phyloP scores from a whole-genome alignment of 2,113 vertebrate genomes.

The Eonycteris spelaea region DNA sequence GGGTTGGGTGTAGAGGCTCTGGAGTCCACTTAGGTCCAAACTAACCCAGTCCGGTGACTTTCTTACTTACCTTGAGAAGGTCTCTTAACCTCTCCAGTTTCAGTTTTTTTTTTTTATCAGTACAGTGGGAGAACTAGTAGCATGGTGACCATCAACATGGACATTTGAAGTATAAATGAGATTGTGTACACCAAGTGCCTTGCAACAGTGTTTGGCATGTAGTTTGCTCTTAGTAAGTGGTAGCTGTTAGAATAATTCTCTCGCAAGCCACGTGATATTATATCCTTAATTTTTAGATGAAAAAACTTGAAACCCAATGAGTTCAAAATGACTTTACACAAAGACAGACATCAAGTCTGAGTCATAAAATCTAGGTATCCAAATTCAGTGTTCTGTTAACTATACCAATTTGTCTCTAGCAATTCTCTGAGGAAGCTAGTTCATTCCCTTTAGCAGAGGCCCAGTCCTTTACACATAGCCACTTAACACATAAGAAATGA shows the following conservation, averaged over 20 bases:
- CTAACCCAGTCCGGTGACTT: neutral
- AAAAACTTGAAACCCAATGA: constrained; percentile 13
- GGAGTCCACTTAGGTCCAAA: neutral
- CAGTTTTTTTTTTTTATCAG: neutral
- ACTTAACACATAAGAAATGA: constrained; percentile 11
- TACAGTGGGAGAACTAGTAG: neutral
- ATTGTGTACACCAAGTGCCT: neutral
- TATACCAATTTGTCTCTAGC: neutral
- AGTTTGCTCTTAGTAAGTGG: neutral
- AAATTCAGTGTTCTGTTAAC: constrained; percentile 4
- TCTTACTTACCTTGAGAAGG: neutral
- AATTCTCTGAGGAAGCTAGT: constrained; percentile 17
- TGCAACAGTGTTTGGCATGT: neutral
- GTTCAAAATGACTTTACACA: neutral
- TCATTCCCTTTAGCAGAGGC: constrained; percentile 43
- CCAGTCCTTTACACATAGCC: constrained; percentile 1
- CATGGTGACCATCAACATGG: neutral
- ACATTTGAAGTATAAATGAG: neutral
- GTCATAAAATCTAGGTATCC: neutral
- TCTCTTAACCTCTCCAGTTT: neutral
- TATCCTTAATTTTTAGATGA: neutral
- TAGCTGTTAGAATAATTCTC: neutral
- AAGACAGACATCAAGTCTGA: neutral
- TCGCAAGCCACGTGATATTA: neutral
- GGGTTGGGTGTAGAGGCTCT: neutral